Percentiles rank a stretch among this genome's conserved stretches.
Evolutionary conservation across 2,888 invertebrate species (phyloP).

Genomic region (Euclidia mi): DNA sequence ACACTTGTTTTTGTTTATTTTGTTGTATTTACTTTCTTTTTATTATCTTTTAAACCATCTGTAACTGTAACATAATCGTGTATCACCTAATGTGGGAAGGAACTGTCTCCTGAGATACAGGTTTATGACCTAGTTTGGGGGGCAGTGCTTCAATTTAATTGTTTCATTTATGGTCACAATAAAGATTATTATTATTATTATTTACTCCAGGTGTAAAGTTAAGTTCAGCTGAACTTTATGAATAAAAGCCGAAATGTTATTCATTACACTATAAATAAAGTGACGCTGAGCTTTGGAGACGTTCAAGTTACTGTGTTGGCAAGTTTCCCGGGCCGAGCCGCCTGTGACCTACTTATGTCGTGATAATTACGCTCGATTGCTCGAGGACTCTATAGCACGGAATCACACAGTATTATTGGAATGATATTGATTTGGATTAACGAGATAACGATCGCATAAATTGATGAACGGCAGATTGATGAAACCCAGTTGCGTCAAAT

Average conservation of each 20-base stretch:
- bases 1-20: too few species aligned
- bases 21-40: too few species aligned
- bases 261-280: constrained; percentile 34
- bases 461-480: neutral
- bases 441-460: neutral
- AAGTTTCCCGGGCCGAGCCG: constrained; percentile 53
- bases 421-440: neutral
- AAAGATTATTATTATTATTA: too few species aligned
- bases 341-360: constrained; percentile 56
- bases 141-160: too few species aligned
- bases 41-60: too few species aligned
- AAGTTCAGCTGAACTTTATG: neutral
- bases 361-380: constrained; percentile 20
- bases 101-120: too few species aligned
- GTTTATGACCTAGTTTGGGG: too few species aligned
- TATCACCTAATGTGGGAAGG: too few species aligned
- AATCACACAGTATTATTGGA: neutral
- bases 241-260: neutral
- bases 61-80: too few species aligned
- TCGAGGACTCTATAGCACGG: neutral
- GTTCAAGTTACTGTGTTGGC: constrained; percentile 50
- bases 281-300: constrained; percentile 51
- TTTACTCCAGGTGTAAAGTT: too few species aligned
- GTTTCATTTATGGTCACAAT: too few species aligned
- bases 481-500: too few species aligned